Conservation (phyloP, 2,888 invertebrate genomes). For the Thalpophila matura region DNA sequence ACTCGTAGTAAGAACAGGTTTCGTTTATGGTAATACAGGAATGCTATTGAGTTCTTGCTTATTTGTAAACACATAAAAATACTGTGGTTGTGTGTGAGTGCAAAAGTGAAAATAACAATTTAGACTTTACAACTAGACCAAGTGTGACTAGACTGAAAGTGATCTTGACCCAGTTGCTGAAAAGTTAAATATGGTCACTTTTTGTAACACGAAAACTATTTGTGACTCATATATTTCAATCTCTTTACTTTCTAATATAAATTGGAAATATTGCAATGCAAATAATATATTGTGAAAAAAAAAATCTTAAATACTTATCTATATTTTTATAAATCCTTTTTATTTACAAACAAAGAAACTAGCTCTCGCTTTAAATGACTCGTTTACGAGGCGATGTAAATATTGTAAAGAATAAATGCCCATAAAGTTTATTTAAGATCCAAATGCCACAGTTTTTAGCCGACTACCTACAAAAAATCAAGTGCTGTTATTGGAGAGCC, state of each 20-base stretch:
- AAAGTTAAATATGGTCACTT: neutral
- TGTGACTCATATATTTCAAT: neutral
- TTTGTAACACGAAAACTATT: neutral
- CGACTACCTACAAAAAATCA: too few relatives aligned
- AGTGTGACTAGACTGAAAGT: conserved; percentile 12
- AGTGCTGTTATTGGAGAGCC: too few relatives aligned
- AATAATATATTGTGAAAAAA: neutral
- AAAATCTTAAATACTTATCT: neutral
- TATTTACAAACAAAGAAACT: conserved; percentile 16
- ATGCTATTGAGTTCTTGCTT: neutral
- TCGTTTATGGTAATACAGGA: conserved; percentile 22
- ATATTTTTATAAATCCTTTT: conserved; percentile 16
- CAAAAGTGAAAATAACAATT: conserved; percentile 5
- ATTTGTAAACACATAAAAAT: neutral
- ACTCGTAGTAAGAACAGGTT: conserved; percentile 22
- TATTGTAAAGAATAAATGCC: conserved; percentile 58
- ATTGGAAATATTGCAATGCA: conserved; percentile 21
- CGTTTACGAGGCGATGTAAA: conserved; percentile 53
- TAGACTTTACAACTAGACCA: neutral
- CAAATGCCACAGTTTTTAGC: conserved; percentile 56
- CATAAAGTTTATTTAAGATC: conserved; percentile 46
- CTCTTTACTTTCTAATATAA: neutral
- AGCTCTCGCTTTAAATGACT: conserved; percentile 24
- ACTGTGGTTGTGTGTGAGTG: too few relatives aligned
- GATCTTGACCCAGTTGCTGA: conserved; percentile 1